A percentile compares a stretch with the other conserved stretches of the same genome.
These are phyloP conservation scores for Lobophora halterata DNA, from an alignment of 2,888 invertebrate genomes.

Conservation along the genomic window DNA sequence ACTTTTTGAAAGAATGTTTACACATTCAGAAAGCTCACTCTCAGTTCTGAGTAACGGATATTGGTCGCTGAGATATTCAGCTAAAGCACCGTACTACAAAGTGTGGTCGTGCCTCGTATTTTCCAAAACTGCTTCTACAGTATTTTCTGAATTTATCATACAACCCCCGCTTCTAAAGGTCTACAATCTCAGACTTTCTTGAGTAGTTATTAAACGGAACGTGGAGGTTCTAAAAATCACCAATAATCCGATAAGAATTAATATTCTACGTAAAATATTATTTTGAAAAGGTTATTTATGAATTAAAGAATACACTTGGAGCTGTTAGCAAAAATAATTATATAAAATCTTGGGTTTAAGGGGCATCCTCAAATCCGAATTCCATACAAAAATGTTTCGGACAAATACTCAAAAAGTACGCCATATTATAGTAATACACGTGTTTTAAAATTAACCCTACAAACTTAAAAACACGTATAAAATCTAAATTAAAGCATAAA, in stretches of 20 bases:
- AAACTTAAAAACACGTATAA: too few species aligned
- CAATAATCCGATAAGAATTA: background rate
- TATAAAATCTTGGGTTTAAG: too few species aligned
- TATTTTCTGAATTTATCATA: background rate
- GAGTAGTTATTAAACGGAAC: background rate
- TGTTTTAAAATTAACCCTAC: too few species aligned
- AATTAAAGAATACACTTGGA: too few species aligned
- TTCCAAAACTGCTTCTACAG: slow-evolving; percentile 29
- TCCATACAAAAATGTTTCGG: too few species aligned
- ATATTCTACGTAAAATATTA: too few species aligned
- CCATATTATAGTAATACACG: too few species aligned
- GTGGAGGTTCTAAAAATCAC: slow-evolving; percentile 3
- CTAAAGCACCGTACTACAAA: slow-evolving; percentile 35
- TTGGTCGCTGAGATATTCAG: slow-evolving; percentile 33
- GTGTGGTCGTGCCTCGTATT: slow-evolving; percentile 31
- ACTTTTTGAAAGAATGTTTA: slow-evolving; percentile 7
- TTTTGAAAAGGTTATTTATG: too few species aligned
- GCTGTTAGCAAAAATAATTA: too few species aligned
- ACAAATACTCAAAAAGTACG: too few species aligned
- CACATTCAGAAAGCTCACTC: slow-evolving; percentile 14
- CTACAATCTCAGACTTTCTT: slow-evolving; percentile 5
- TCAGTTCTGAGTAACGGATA: slow-evolving; percentile 38
- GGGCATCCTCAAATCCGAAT: too few species aligned
- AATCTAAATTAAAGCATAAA: too few species aligned
- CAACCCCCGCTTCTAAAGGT: background rate